These are phyloP conservation scores for Bathynomus jamesi DNA, from an alignment of 1,140 invertebrate species.

Conservation along the genomic window DNA sequence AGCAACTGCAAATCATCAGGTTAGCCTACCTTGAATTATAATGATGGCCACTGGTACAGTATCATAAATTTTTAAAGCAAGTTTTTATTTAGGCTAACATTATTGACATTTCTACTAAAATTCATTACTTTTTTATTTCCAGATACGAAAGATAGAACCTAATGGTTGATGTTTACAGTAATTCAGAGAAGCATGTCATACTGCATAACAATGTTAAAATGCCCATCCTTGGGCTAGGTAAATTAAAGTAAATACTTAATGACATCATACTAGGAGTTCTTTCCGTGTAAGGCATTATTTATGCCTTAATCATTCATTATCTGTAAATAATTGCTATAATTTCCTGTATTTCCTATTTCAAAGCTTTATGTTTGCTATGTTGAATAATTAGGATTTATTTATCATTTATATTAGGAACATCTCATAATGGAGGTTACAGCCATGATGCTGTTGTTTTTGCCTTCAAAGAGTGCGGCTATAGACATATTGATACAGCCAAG, in stretches of 20 bases:
- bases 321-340: background rate
- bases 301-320: background rate
- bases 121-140: background rate
- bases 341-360: background rate
- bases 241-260: background rate
- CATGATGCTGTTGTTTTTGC: constrained; percentile 45
- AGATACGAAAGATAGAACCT: background rate
- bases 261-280: background rate
- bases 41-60: too few relatives aligned
- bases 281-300: background rate
- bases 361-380: background rate
- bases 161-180: constrained; percentile 26
- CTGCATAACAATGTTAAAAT: constrained; percentile 34
- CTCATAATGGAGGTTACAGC: constrained; percentile 45
- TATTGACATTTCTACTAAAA: too few relatives aligned
- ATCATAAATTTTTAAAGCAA: too few relatives aligned
- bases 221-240: constrained; percentile 33
- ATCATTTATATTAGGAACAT: constrained; percentile 42
- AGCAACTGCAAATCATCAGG: too few relatives aligned
- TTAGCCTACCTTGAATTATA: too few relatives aligned
- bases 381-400: background rate
- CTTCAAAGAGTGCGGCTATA: constrained; percentile 42
- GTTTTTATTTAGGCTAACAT: too few relatives aligned
- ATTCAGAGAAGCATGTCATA: constrained; percentile 29
- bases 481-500: constrained; percentile 45